Percentiles rank a stretch among this genome's conserved stretches.
These are phyloP conservation scores for Formica aserva DNA, from an alignment of 2,888 invertebrate genomes.

Conservation along the genomic window DNA sequence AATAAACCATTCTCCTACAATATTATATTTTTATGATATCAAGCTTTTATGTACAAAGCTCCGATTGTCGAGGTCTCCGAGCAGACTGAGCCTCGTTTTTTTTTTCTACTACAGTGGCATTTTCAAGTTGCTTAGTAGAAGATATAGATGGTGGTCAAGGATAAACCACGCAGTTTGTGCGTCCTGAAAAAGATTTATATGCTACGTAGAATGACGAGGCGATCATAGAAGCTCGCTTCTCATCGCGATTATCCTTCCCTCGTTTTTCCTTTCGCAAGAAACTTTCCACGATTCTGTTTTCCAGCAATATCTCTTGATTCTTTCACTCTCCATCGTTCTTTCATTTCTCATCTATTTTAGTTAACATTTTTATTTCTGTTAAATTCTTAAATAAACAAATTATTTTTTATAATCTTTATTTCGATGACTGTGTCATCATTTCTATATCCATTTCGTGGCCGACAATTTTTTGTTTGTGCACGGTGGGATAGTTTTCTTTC, in stretches of 20 bases:
- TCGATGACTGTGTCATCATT: conserved; percentile 10
- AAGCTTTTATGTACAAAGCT: conserved; percentile 30
- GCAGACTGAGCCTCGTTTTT: conserved; percentile 44
- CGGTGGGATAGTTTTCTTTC: conserved; percentile 27
- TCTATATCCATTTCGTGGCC: background rate
- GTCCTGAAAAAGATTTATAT: conserved; percentile 37
- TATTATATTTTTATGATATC: conserved; percentile 19
- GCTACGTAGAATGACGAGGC: conserved; percentile 53
- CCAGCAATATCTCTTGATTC: background rate
- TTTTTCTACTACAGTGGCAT: conserved; percentile 23
- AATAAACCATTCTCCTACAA: conserved; percentile 21
- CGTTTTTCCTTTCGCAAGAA: conserved; percentile 23
- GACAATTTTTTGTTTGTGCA: conserved; percentile 42
- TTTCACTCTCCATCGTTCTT: background rate
- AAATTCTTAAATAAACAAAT: conserved; percentile 17
- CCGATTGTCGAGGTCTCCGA: conserved; percentile 31
- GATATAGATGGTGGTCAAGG: conserved; percentile 50
- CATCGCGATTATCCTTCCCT: conserved; percentile 28
- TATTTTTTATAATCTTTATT: background rate
- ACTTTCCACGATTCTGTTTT: background rate
- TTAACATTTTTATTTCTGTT: background rate
- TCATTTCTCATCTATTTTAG: conserved; percentile 4
- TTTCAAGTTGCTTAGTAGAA: conserved; percentile 39
- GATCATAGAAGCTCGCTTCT: conserved; percentile 49
- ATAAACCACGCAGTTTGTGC: conserved; percentile 43